These are phyloP conservation scores for Diorhabda carinulata DNA, from an alignment of 1,140 invertebrate genomes.

Conservation along the genomic window DNA sequence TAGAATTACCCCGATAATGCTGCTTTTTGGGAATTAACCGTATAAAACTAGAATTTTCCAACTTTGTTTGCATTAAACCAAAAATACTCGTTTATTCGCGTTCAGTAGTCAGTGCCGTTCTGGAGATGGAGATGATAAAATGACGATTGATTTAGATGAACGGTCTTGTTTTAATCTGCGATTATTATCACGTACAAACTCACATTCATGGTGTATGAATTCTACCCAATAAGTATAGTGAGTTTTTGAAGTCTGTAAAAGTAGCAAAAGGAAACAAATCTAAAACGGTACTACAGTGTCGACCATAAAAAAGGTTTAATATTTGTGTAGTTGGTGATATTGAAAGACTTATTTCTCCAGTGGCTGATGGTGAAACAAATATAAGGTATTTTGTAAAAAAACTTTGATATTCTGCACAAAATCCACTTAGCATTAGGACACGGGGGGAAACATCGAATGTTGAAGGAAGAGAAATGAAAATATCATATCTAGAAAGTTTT, in stretches of 20 bases:
- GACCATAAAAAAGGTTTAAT: constrained; percentile 5
- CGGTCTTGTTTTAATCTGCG: neutral
- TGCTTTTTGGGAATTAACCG: neutral
- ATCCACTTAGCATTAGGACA: neutral
- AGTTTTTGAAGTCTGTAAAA: constrained; percentile 1
- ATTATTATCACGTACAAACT: constrained; percentile 3
- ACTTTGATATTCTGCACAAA: constrained; percentile 5
- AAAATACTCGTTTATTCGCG: neutral
- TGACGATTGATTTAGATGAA: constrained; percentile 4
- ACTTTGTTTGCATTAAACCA: neutral
- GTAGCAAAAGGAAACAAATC: constrained; percentile 1
- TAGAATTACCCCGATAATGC: constrained; percentile 6
- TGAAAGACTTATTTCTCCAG: constrained; percentile 3
- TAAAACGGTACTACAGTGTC: neutral
- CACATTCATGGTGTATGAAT: constrained; percentile 4
- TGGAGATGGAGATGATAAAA: neutral
- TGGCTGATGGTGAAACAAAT: neutral
- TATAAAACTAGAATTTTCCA: neutral
- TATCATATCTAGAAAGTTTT: neutral
- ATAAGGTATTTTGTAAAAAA: neutral
- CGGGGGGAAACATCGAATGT: neutral
- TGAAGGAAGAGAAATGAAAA: neutral
- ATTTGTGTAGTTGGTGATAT: constrained; percentile 7
- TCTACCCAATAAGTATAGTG: constrained; percentile 7
- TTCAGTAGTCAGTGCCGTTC: neutral